Evolutionary conservation across 1,140 invertebrate species (phyloP), one percentile per base, ranked within the genome.

Genomic region (Pinna nobilis): DNA sequence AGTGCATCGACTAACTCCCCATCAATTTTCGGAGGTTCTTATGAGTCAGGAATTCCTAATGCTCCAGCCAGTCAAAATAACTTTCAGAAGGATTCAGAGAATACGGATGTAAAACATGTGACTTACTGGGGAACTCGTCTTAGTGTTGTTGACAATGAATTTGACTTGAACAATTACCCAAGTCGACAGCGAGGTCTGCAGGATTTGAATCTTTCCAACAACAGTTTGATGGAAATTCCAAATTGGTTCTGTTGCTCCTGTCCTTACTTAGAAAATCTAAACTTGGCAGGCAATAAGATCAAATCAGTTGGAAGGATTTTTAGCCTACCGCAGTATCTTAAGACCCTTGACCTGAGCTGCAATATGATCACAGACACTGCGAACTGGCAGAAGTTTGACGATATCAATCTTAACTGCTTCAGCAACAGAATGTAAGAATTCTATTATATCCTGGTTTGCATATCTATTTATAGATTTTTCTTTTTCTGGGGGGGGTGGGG

Each of bases 221-320:
- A 81, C 59, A 32, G 55, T 11, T 37, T 82, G 7, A 63, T 23
- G 25, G 70, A 74, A 44, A 69, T 81, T 30, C 79, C 79, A 18
- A 33, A 57, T 30, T 81, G 77, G 66, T 61, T 81, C n/a, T 76
- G 74, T 11, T 78, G 79, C 53, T 70, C 65, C 25, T 64, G 61
- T 23, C 93, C 95, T 0, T 93, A 93, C 76, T 90, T 99, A 20
- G 94, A 95, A 0, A 91, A 96, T 37, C 90, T 99, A 0, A 97
- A 97, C 85, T 92, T 99, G 90, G 93, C 96, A 15, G 95, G 96
- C 84, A 99, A 99, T 90, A 88, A 88, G 84, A 90, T 88, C n/a
- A 71, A 30, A 7, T 55, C 28, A 6, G 35, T 83, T 20, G 74
- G 74, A n/a, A 76, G 61, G 15, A 53, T 81, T 30, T 57, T 57